phyloP scores from a whole-genome alignment of 2,113 vertebrate genomes.

The Neodontobutis hainanensis region DNA sequence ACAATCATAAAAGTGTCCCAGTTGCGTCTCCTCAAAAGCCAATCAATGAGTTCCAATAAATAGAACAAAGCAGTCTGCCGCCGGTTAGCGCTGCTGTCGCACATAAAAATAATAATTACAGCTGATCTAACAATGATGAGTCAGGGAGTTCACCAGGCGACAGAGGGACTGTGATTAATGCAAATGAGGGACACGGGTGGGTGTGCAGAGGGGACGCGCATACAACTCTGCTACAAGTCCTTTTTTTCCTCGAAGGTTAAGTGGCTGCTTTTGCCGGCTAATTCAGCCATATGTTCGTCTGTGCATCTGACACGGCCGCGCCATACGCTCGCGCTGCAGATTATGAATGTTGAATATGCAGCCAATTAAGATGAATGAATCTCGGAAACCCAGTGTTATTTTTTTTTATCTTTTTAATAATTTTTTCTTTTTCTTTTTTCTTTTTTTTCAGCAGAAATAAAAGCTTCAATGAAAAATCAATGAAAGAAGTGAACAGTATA shows the following conservation, averaged over 20 bases:
- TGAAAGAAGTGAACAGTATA: too few relatives aligned
- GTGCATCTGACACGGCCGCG: not conserved
- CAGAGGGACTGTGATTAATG: conserved; percentile 56
- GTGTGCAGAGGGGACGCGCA: conserved; percentile 5
- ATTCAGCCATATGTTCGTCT: not conserved
- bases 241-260: conserved; percentile 21
- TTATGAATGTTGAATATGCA: not conserved
- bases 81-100: conserved; percentile 16
- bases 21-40: conserved; percentile 6
- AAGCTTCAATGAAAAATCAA: too few relatives aligned
- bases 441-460: too few relatives aligned
- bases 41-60: conserved; percentile 35
- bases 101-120: conserved; percentile 32
- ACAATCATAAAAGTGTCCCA: conserved; percentile 31
- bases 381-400: conserved; percentile 7
- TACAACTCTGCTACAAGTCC: not conserved
- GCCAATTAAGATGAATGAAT: not conserved
- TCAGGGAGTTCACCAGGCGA: conserved; percentile 41
- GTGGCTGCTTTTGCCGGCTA: conserved; percentile 30
- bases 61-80: conserved; percentile 24
- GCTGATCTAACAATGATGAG: conserved; percentile 32
- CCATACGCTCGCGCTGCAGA: not conserved
- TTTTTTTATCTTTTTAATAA: not conserved
- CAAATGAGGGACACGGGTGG: conserved; percentile 48
- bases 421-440: too few relatives aligned